Percentiles rank a stretch among this genome's conserved stretches.
These are phyloP conservation scores for Rhynchophorus ferrugineus DNA, from an alignment of 1,140 invertebrate species.

Conservation along the genomic window DNA sequence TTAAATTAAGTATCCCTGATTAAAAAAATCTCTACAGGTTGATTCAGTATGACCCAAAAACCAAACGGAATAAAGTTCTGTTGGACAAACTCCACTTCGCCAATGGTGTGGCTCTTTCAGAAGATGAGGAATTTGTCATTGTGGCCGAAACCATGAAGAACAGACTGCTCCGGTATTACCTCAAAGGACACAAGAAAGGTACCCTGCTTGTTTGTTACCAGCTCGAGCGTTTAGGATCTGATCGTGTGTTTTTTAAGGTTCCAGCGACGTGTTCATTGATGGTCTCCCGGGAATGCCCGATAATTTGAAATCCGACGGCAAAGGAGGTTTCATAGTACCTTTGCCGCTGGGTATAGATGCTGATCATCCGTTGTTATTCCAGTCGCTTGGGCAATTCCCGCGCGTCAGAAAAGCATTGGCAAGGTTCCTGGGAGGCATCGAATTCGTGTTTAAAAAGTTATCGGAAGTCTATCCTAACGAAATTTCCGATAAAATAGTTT, in stretches of 20 bases:
- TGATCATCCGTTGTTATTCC: conserved; percentile 43
- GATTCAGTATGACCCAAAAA: conserved; percentile 56
- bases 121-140: conserved; percentile 66
- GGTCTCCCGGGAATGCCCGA: conserved; percentile 76
- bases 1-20: too few species aligned
- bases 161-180: conserved; percentile 58
- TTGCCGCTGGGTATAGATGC: conserved; percentile 48
- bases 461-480: conserved; percentile 52
- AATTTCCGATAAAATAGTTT: conserved; percentile 45
- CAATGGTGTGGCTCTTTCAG: conserved; percentile 71
- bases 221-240: too few species aligned
- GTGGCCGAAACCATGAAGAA: conserved; percentile 55
- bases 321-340: conserved; percentile 60
- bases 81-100: conserved; percentile 65
- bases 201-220: background rate
- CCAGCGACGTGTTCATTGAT: conserved; percentile 64
- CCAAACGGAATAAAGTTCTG: conserved; percentile 57
- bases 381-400: conserved; percentile 49
- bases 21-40: too few species aligned
- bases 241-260: conserved; percentile 22
- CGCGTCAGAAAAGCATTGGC: conserved; percentile 52
- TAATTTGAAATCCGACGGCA: conserved; percentile 59
- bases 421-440: conserved; percentile 46
- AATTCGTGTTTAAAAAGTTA: conserved; percentile 51
- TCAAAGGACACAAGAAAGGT: conserved; percentile 66